Base-by-base conservation (phyloP, 1,140 invertebrate species). In the Papilio glaucus region DNA sequence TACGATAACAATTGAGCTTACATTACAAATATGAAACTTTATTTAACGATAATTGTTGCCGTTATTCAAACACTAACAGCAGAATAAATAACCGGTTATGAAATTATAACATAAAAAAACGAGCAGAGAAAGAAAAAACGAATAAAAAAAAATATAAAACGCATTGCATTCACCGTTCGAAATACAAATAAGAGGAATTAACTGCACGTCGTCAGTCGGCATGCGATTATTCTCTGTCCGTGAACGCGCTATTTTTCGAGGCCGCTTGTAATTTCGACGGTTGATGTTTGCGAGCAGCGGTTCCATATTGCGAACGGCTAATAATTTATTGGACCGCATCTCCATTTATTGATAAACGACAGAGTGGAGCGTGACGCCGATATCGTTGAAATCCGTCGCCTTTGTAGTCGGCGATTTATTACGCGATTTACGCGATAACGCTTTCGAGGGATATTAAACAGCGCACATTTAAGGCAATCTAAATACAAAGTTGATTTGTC, bases 201-300 rank as follows among this genome's bases (percentile, higher is more conserved):
- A 86, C 81, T 82, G 78, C 76, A 79, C 74, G 76, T 77, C 75
- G 80, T 72, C 75, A 77, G 78, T 75, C 73, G 67, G 49, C 72
- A 71, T 77, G 83, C 83, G 83, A 86, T 86, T 86, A 86, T 82
- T 86, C 85, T 83, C 83, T 85, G 85, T 85, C 84, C 71, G 61
- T 70, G 72, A 49, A 74, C 61, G 41, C 76, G 77, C 78, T 77
- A 82, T 86, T 82, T 86, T 86, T 86, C 80, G 75, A 70, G 75
- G 71, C 49, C 42, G 49, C 68, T 79, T 80, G 81, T 86, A 82
- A 85, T 85, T 86, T 84, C 77, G 77, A 49, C 45, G 76, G 75
- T 77, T 83, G 80, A 76, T 83, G 80, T 85, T 83, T 82, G 79
- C 79, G 71, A 71, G 68, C 71, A 53, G 26, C 73, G 71, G 33